Conservation (phyloP, 2,797 vertebrate species). For the Smutsia gigantea region DNA sequence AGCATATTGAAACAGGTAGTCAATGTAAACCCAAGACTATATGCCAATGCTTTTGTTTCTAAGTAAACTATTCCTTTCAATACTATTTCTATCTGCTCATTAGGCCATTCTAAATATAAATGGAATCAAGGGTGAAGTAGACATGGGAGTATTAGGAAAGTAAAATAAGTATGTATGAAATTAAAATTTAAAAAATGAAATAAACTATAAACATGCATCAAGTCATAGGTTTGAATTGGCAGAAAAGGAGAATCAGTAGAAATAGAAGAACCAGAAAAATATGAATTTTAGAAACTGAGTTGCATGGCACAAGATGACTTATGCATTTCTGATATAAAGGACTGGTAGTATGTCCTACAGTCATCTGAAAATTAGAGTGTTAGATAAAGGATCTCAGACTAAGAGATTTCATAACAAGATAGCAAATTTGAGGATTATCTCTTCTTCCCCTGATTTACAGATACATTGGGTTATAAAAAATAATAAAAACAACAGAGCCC, state of each 20-base stretch:
- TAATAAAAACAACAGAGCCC: background rate
- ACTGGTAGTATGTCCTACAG: rapidly evolving
- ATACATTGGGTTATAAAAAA: background rate
- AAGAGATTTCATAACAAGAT: background rate
- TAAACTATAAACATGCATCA: background rate
- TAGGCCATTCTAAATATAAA: background rate
- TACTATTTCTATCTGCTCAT: background rate
- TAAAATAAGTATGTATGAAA: background rate
- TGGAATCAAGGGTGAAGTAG: background rate
- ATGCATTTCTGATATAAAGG: background rate
- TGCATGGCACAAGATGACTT: background rate
- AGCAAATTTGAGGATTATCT: background rate
- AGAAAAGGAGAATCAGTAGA: background rate
- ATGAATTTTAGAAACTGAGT: background rate
- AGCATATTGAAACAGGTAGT: background rate
- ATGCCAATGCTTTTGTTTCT: background rate
- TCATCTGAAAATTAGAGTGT: background rate
- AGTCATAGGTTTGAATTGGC: background rate
- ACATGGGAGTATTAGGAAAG: background rate
- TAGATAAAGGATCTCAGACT: background rate
- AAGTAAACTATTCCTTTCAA: background rate
- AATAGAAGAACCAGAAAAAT: background rate
- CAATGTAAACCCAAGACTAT: background rate
- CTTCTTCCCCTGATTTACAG: background rate
- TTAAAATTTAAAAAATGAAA: background rate